phyloP scores from a whole-genome alignment of 2,888 invertebrate species.

The Lepidocyrtinus sp. region DNA sequence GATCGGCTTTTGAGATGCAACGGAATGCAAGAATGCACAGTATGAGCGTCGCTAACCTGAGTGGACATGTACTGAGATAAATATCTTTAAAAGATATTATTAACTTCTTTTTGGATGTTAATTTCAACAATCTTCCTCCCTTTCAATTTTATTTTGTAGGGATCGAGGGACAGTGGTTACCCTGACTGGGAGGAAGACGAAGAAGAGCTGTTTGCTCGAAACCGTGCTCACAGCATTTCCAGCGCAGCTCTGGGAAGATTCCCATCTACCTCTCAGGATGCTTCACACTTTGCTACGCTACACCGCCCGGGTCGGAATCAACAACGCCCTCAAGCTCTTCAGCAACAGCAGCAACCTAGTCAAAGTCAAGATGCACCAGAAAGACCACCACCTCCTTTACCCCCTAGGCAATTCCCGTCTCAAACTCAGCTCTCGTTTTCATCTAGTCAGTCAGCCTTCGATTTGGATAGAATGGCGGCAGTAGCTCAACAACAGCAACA shows the following conservation, averaged over 20 bases:
- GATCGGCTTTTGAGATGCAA: conserved; percentile 69
- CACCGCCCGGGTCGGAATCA: conserved; percentile 54
- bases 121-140: too few species aligned
- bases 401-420: conserved; percentile 56
- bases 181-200: conserved; percentile 73
- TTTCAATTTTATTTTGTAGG: conserved; percentile 70
- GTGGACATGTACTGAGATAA: conserved; percentile 58
- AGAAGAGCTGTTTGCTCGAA: conserved; percentile 69
- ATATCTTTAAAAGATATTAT: not conserved
- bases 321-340: conserved; percentile 7
- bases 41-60: conserved; percentile 65
- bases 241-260: conserved; percentile 63
- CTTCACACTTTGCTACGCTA: conserved; percentile 68
- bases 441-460: conserved; percentile 66
- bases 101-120: too few species aligned
- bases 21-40: conserved; percentile 60
- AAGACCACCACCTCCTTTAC: conserved; percentile 66
- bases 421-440: conserved; percentile 57
- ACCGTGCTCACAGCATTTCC: conserved; percentile 73
- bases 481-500: conserved; percentile 31
- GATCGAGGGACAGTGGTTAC: conserved; percentile 73
- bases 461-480: conserved; percentile 64
- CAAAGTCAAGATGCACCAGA: conserved; percentile 53
- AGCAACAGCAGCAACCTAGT: not conserved
- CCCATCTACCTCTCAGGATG: conserved; percentile 63